Conservation (phyloP, 2,888 invertebrate genomes). For the Microplitis manilae region DNA sequence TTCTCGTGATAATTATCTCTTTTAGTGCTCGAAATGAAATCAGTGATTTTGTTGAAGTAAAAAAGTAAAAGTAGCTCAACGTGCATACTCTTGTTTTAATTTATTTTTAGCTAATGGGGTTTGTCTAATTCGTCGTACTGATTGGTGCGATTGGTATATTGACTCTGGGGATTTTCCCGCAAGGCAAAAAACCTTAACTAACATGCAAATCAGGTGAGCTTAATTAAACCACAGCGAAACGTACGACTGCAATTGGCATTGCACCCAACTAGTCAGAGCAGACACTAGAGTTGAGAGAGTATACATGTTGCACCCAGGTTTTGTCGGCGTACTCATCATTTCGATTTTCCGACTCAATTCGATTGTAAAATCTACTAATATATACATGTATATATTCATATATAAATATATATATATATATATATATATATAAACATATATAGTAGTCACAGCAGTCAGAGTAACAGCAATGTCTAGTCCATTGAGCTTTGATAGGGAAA, state of each 20-base stretch:
- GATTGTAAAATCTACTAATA: not conserved
- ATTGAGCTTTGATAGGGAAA: not conserved
- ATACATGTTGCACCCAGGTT: constrained; percentile 17
- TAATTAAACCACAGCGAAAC: constrained; percentile 34
- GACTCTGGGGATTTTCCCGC: constrained; percentile 23
- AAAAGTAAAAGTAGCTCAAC: not conserved
- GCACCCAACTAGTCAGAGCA: constrained; percentile 21
- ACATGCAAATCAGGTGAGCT: constrained; percentile 37
- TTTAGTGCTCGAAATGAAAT: not conserved
- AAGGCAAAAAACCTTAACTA: constrained; percentile 32
- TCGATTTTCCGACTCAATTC: constrained; percentile 27
- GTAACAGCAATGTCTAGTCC: not conserved
- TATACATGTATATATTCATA: not conserved
- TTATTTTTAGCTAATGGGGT: constrained; percentile 5
- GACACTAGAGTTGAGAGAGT: too few relatives aligned
- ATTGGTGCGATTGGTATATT: constrained; percentile 33
- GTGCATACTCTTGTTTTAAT: not conserved
- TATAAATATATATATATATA: not conserved
- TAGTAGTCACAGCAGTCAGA: not conserved
- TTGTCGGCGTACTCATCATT: not conserved
- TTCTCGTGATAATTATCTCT: not conserved
- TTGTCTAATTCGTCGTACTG: constrained; percentile 26
- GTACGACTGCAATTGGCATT: constrained; percentile 35
- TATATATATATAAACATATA: not conserved
- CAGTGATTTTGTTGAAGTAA: not conserved